phyloP scores from a whole-genome alignment of 1,140 invertebrate genomes.

The Phymorhynchus buccinoides region DNA sequence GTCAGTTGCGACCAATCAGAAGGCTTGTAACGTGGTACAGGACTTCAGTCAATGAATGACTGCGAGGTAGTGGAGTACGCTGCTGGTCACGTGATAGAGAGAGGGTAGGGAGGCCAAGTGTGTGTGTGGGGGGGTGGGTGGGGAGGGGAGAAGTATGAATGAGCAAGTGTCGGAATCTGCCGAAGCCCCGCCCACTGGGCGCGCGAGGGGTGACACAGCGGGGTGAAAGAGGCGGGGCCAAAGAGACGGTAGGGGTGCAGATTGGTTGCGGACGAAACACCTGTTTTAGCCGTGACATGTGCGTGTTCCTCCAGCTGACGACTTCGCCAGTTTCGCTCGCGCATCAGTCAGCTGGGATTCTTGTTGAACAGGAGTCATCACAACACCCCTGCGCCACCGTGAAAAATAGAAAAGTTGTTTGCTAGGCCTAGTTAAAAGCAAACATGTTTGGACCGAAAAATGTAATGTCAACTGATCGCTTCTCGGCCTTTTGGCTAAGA shows the following conservation, averaged over 20 bases:
- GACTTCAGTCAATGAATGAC: constrained; percentile 21
- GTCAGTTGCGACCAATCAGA: constrained; percentile 16
- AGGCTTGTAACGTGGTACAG: constrained; percentile 1
- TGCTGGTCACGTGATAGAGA: not conserved
- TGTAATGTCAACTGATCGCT: too few species aligned
- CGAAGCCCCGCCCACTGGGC: not conserved
- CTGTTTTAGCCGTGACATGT: not conserved
- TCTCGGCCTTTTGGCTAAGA: too few species aligned
- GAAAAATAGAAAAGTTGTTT: not conserved
- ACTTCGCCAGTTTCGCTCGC: not conserved
- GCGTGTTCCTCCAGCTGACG: not conserved
- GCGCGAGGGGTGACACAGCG: not conserved
- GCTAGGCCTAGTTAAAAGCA: too few species aligned
- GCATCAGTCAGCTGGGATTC: not conserved
- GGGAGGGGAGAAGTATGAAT: constrained; percentile 4
- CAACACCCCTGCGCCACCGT: too few species aligned
- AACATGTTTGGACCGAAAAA: not conserved
- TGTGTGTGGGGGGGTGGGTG: not conserved
- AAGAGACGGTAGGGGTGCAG: not conserved
- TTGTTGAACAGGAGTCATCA: not conserved
- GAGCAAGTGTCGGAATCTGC: constrained; percentile 1
- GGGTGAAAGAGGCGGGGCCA: not conserved
- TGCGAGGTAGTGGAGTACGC: constrained; percentile 36
- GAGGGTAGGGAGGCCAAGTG: not conserved
- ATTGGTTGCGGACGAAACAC: not conserved